Evolutionary conservation across 1,140 invertebrate species (phyloP).

Genomic region (Leguminivora glycinivorella): DNA sequence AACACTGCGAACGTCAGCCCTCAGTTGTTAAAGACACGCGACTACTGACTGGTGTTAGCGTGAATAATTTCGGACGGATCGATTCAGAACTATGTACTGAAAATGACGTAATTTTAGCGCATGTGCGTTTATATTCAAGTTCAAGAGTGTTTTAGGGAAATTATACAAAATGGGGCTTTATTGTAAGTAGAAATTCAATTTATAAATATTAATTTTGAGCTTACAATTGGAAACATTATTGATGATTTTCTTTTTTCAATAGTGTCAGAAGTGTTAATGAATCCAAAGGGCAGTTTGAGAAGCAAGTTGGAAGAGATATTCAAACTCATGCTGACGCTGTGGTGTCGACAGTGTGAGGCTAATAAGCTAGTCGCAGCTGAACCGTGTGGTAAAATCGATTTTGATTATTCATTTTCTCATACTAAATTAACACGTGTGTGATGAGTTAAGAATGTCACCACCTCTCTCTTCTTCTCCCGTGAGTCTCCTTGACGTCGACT

Average conservation of each 20-base stretch:
- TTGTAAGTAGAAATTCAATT: conserved; percentile 55
- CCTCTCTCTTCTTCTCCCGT: too few species aligned
- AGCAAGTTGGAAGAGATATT: conserved; percentile 87
- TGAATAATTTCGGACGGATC: conserved; percentile 55
- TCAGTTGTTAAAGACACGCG: conserved; percentile 65
- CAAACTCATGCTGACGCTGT: conserved; percentile 89
- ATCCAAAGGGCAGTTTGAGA: conserved; percentile 80
- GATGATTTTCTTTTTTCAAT: conserved; percentile 47
- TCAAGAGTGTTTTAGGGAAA: conserved; percentile 42
- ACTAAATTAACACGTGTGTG: neutral
- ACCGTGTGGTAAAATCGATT: conserved; percentile 78
- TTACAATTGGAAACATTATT: conserved; percentile 31
- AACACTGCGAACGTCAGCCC: conserved; percentile 57
- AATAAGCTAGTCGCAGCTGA: conserved; percentile 80
- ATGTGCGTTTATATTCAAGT: conserved; percentile 41
- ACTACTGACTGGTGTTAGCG: conserved; percentile 57
- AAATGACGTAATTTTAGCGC: conserved; percentile 52
- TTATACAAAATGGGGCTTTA: conserved; percentile 53
- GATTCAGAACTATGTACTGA: conserved; percentile 53
- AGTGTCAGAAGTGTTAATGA: conserved; percentile 61
- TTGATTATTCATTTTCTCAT: neutral
- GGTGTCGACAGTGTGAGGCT: conserved; percentile 87
- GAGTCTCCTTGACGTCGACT: too few species aligned
- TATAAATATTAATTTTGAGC: conserved; percentile 21
- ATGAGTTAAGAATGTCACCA: too few species aligned